Percentiles rank a stretch among this genome's conserved stretches.
Evolutionary conservation across 2,888 invertebrate genomes (phyloP).

Genomic region (Alentia gelatinosa): DNA sequence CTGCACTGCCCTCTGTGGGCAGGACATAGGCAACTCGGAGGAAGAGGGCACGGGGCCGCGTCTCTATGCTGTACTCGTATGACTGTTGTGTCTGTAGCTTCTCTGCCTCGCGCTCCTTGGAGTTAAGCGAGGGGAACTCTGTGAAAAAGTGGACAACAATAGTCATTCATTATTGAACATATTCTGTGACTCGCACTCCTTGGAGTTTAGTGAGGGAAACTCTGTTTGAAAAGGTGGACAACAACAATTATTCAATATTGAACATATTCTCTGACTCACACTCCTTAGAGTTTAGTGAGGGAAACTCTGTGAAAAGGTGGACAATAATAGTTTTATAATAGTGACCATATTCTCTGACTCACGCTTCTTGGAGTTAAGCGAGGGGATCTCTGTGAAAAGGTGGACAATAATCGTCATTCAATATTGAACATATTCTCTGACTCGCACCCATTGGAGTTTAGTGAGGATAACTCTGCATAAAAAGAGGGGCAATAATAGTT

Average conservation of each 20-base stretch:
- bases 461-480: slow-evolving; percentile 25
- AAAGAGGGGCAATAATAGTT: no score
- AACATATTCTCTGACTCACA: slow-evolving; percentile 15
- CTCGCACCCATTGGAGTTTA: not conserved
- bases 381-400: slow-evolving; percentile 38
- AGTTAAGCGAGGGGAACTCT: slow-evolving; percentile 16
- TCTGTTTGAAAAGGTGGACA: no score
- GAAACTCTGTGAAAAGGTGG: no score
- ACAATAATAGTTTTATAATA: no score
- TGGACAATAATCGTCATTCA: no score
- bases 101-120: slow-evolving; percentile 25
- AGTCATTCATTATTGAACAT: no score
- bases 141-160: not conserved
- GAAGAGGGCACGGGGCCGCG: slow-evolving; percentile 51
- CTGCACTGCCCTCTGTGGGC: slow-evolving; percentile 27
- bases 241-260: no score
- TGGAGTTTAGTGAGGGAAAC: not conserved
- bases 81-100: slow-evolving; percentile 42
- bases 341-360: slow-evolving; percentile 33
- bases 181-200: slow-evolving; percentile 19
- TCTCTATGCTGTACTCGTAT: slow-evolving; percentile 51
- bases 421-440: no score
- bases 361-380: not conserved
- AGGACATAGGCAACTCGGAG: slow-evolving; percentile 50
- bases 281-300: not conserved